Evolutionary conservation across 2,888 invertebrate species (phyloP), one percentile per base, ranked within the genome.

Genomic region (Orthosia gothica): DNA sequence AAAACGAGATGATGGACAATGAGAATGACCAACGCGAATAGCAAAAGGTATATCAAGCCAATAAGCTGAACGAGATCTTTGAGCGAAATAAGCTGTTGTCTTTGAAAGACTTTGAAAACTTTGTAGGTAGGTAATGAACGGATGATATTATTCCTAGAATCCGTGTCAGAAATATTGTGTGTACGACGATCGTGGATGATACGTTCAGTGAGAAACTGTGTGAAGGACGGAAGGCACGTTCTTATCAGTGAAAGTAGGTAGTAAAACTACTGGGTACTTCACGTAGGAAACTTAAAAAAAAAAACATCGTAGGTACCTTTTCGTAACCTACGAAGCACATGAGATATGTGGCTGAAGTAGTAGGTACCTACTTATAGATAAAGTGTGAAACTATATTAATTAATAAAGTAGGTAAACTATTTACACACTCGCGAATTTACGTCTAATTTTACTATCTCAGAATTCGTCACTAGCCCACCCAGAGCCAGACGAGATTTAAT

Each of bases 401-500:
- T 52, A 76, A 13, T 40, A 16, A 45, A 45, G 11, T 20, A 67
- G 68, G 26, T 52, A 50, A 45, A 57, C 26, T 26, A 50, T 15
- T 26, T 40, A 40, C 57, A 58, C n/a, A 23, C 26, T 59, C 47
- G 40, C 52, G 45, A 66, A 58, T 40, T 58, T 40, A 45, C 16
- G 58, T 62, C 67, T 54, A 62, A 68, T 62, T 61, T 11, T 49
- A 68, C 20, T 74, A 84, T 84, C 73, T 47, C 26, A 18, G 49
- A 71, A 74, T 71, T 82, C 64, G 79, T 70, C 77, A 84, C 50
- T 40, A 67, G 78, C 74, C 76, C 84, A 84, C 76, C 84, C 81
- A 83, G 50, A n/a, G 49, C 40, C 71, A 76, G 45, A 59, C 55
- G 52, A 76, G 20, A 84, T 82, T 84, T 85, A 85, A 87, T 79